phyloP scores from a whole-genome alignment of 1,140 invertebrate species.

The Camponotus vicinus region DNA sequence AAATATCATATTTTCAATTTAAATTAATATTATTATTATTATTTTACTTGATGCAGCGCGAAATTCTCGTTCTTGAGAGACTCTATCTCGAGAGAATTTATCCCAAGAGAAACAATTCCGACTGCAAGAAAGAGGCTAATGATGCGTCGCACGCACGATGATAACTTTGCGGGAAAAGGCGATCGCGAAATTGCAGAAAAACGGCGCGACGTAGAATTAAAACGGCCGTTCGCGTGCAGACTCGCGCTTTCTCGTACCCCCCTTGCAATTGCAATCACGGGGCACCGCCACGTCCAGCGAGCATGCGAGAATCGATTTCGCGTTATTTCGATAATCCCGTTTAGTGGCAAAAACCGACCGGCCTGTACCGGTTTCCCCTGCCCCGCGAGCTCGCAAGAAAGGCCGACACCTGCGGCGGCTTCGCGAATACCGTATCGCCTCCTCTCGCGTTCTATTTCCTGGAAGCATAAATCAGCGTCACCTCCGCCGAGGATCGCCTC shows the following conservation, averaged over 20 bases:
- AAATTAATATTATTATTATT: neutral
- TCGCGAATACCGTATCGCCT: slow-evolving; percentile 58
- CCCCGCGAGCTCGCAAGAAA: slow-evolving; percentile 43
- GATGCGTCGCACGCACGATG: neutral
- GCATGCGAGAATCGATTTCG: slow-evolving; percentile 52
- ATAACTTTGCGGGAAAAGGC: neutral
- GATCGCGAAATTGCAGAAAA: neutral
- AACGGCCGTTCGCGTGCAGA: slow-evolving; percentile 41
- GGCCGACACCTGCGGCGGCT: slow-evolving; percentile 47
- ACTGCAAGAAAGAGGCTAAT: neutral
- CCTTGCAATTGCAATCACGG: slow-evolving; percentile 28
- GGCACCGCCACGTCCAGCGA: slow-evolving; percentile 20
- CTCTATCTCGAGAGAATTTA: neutral
- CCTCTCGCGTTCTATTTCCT: slow-evolving; percentile 63
- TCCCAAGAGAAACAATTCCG: neutral
- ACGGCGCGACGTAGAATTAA: slow-evolving; percentile 7
- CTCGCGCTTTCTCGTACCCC: neutral
- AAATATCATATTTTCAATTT: neutral
- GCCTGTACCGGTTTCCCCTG: slow-evolving; percentile 21
- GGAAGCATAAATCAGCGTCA: slow-evolving; percentile 76
- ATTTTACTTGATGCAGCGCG: neutral
- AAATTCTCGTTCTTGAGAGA: too few species aligned
- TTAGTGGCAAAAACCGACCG: slow-evolving; percentile 19
- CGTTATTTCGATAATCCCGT: slow-evolving; percentile 55
- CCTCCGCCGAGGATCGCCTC: slow-evolving; percentile 5